These are phyloP conservation scores for Brenthis daphne DNA, from an alignment of 2,888 invertebrate genomes.

Conservation along the genomic window DNA sequence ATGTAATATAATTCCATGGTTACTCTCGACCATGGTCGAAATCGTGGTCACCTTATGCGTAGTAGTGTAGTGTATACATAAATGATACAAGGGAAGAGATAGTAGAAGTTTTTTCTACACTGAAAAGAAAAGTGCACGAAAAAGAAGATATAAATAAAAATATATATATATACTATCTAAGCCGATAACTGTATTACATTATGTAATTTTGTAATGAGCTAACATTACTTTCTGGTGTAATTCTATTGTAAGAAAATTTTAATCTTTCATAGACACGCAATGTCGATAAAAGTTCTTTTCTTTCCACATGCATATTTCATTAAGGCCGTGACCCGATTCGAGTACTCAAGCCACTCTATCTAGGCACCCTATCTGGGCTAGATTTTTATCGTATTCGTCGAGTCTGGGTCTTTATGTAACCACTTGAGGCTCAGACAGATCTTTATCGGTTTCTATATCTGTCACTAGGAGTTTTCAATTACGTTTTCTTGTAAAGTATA, in stretches of 20 bases:
- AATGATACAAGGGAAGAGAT: too few species aligned
- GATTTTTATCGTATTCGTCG: slow-evolving; percentile 53
- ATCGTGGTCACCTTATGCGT: too few species aligned
- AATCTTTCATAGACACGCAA: slow-evolving; percentile 26
- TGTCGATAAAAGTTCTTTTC: slow-evolving; percentile 36
- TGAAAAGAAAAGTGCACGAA: too few species aligned
- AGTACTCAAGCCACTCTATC: slow-evolving; percentile 63
- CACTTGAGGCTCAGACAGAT: slow-evolving; percentile 63
- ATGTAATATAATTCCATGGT: too few species aligned
- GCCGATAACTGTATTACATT: neutral
- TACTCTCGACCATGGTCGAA: too few species aligned
- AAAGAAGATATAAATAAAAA: too few species aligned
- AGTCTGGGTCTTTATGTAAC: slow-evolving; percentile 48
- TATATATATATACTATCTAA: too few species aligned
- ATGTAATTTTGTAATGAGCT: neutral
- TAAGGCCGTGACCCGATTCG: slow-evolving; percentile 63
- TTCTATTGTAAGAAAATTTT: neutral
- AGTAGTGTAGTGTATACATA: too few species aligned
- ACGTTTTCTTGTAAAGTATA: slow-evolving; percentile 9
- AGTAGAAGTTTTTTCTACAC: too few species aligned
- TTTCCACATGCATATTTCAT: slow-evolving; percentile 42
- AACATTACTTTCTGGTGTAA: neutral
- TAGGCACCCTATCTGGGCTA: slow-evolving; percentile 63
- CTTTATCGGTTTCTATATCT: slow-evolving; percentile 46
- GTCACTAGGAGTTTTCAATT: slow-evolving; percentile 17